Percentiles rank a stretch among this genome's conserved stretches.
Evolutionary conservation across 1,140 invertebrate genomes (phyloP).

Genomic region (Heliothis virescens): DNA sequence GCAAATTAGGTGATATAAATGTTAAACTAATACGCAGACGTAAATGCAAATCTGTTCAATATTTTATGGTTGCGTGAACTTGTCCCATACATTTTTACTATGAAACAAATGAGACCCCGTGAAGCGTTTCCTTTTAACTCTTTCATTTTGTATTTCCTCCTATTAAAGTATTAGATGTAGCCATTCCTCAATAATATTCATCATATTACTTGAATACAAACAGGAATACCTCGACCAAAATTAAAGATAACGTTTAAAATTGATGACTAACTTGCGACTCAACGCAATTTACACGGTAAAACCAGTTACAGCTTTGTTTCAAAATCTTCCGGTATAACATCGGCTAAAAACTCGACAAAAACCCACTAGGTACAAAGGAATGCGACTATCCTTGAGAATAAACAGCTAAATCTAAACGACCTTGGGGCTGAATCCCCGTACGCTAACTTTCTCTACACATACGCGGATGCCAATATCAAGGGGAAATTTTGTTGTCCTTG

Average conservation of each 20-base stretch:
- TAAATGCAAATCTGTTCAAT: constrained; percentile 5
- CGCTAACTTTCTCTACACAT: constrained; percentile 49
- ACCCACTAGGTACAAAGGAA: constrained; percentile 8
- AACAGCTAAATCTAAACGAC: constrained; percentile 44
- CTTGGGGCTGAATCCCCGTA: constrained; percentile 36
- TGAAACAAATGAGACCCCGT: constrained; percentile 1
- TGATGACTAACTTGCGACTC: no score
- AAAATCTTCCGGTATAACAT: constrained; percentile 6
- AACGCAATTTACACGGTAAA: not conserved
- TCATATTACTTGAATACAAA: no score
- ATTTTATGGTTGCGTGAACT: constrained; percentile 16
- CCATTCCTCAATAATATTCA: no score
- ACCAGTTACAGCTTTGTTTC: constrained; percentile 12
- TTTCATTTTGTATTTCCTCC: not conserved
- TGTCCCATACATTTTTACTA: not conserved
- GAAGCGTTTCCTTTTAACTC: not conserved
- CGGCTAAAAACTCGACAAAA: constrained; percentile 16
- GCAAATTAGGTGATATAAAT: constrained; percentile 18
- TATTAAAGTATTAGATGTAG: no score
- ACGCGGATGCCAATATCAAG: constrained; percentile 49
- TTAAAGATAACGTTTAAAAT: no score
- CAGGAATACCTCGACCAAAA: no score
- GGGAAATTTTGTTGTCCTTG: constrained; percentile 49
- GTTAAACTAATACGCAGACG: not conserved
- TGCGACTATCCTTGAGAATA: constrained; percentile 40